Percentiles rank a stretch among this genome's conserved stretches.
Evolutionary conservation across 2,113 vertebrate species (phyloP).

Genomic region (Lonchura striata): DNA sequence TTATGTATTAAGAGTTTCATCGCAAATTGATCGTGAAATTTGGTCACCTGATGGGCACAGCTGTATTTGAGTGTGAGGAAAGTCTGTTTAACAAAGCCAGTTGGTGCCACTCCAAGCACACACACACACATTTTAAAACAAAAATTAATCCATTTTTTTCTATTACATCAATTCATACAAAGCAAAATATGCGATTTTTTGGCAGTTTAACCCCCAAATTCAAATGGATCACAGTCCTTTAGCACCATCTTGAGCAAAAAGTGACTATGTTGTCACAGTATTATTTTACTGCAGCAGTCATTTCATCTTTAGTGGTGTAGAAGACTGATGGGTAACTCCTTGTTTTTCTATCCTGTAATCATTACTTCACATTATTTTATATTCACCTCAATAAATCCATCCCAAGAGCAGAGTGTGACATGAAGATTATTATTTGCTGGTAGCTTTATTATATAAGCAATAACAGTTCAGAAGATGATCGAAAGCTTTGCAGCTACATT

Average conservation of each 20-base stretch:
- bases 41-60: background rate
- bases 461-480: background rate
- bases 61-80: background rate
- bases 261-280: background rate
- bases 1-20: background rate
- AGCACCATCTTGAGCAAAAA: constrained; percentile 24
- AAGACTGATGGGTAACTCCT: constrained; percentile 3
- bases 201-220: background rate
- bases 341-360: background rate
- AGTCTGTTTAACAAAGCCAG: background rate
- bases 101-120: background rate
- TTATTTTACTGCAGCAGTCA: background rate
- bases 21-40: background rate
- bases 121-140: background rate
- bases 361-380: background rate
- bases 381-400: constrained; percentile 21
- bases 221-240: background rate
- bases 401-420: background rate
- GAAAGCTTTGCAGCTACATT: background rate
- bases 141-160: background rate
- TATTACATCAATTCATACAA: background rate
- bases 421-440: constrained; percentile 5
- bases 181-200: background rate
- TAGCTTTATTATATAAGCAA: background rate
- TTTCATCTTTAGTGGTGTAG: background rate